Conservation (phyloP, 2,797 vertebrate species). For the Chelon auratus region DNA sequence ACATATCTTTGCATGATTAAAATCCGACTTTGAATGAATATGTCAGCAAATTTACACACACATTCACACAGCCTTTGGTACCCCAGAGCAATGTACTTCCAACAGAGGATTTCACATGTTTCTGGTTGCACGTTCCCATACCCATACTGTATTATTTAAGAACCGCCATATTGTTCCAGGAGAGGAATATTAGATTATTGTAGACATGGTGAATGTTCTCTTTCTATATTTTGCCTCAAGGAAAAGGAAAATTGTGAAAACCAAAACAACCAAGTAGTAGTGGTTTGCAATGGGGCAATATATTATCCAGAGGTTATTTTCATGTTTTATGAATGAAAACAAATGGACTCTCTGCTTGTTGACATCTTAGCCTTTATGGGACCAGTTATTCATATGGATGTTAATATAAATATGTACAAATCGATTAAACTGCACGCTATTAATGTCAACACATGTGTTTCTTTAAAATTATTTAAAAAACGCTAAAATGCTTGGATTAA, state of each 20-base stretch:
- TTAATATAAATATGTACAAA: neutral
- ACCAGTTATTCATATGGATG: neutral
- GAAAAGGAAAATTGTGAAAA: slow-evolving; percentile 12
- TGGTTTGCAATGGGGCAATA: neutral
- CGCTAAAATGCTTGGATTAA: no score
- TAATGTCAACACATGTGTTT: no score
- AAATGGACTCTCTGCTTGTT: neutral
- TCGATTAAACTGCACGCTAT: neutral
- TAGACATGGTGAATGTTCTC: slow-evolving; percentile 37
- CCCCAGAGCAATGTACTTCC: neutral
- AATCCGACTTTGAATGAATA: neutral
- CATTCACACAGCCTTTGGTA: neutral
- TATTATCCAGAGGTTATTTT: neutral
- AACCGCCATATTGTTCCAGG: slow-evolving; percentile 49
- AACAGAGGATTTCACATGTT: slow-evolving; percentile 6
- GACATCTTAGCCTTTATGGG: neutral
- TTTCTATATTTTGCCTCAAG: slow-evolving; percentile 32
- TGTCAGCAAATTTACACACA: slow-evolving; percentile 12
- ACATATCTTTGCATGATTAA: neutral
- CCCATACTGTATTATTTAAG: slow-evolving; percentile 2
- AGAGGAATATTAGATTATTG: slow-evolving; percentile 54
- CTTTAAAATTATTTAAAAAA: no score
- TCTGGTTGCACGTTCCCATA: slow-evolving; percentile 14
- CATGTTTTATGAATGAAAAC: slow-evolving; percentile 14
- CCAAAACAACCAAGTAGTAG: slow-evolving; percentile 18